These are phyloP conservation scores for Oscheius sp. DNA, from an alignment of 2,888 invertebrate species.

Conservation along the genomic window DNA sequence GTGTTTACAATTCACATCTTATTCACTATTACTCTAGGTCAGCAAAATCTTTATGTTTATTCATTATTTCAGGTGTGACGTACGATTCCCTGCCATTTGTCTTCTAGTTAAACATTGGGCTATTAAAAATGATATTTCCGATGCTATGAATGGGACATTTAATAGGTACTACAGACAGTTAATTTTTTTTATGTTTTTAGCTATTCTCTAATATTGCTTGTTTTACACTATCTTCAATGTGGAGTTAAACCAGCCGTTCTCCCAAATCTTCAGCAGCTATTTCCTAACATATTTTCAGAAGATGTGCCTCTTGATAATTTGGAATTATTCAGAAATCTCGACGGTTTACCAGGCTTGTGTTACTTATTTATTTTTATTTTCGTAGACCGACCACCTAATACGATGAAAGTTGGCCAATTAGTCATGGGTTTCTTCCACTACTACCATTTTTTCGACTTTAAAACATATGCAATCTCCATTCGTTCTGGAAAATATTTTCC, in stretches of 20 bases:
- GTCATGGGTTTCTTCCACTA: constrained; percentile 68
- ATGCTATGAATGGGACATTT: constrained; percentile 62
- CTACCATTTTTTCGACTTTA: constrained; percentile 62
- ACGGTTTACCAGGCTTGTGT: constrained; percentile 34
- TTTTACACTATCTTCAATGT: constrained; percentile 67
- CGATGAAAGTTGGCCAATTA: constrained; percentile 55
- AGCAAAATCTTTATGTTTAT: background rate
- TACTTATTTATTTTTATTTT: constrained; percentile 18
- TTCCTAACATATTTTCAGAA: constrained; percentile 52
- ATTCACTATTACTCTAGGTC: constrained; percentile 68
- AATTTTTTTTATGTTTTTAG: constrained; percentile 45
- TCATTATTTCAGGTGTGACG: constrained; percentile 53
- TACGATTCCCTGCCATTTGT: constrained; percentile 63
- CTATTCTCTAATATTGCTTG: constrained; percentile 68
- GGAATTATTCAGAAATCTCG: constrained; percentile 43
- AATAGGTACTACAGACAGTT: too few species aligned
- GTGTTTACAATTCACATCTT: constrained; percentile 69
- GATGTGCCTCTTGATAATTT: constrained; percentile 37
- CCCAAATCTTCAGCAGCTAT: constrained; percentile 59
- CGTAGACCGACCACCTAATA: constrained; percentile 44
- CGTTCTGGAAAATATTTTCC: constrained; percentile 33
- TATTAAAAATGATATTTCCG: constrained; percentile 54
- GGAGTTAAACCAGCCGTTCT: constrained; percentile 61
- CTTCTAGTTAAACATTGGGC: constrained; percentile 70
- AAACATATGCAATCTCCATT: constrained; percentile 56